Conservation (phyloP, 1,140 invertebrate species). For the Amphibalanus amphitrite region DNA sequence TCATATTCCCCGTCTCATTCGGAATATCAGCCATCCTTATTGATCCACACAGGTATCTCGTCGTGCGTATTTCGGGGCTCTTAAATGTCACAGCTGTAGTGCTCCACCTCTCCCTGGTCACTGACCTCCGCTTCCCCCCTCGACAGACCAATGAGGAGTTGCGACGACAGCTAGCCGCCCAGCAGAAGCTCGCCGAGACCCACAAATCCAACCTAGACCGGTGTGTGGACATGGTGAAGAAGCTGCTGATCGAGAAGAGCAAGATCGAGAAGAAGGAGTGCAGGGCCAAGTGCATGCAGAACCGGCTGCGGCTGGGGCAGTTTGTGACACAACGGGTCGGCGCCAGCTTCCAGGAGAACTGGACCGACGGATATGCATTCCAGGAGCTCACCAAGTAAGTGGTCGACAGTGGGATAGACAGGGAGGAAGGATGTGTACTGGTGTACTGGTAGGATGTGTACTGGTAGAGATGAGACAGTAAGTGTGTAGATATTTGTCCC, state of each 20-base stretch:
- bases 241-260: conserved; percentile 91
- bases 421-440: too few relatives aligned
- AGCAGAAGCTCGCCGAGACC: conserved; percentile 89
- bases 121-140: conserved; percentile 14
- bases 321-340: conserved; percentile 97
- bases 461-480: too few relatives aligned
- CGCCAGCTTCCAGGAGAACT: conserved; percentile 98
- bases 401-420: neutral
- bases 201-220: conserved; percentile 93
- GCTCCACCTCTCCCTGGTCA: conserved; percentile 3
- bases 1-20: too few relatives aligned
- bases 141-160: conserved; percentile 72
- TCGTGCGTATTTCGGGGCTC: too few relatives aligned
- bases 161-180: conserved; percentile 73
- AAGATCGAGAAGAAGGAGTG: conserved; percentile 95
- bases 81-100: too few relatives aligned
- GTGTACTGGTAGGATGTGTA: too few relatives aligned
- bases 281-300: conserved; percentile 95
- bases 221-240: conserved; percentile 69
- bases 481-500: too few relatives aligned
- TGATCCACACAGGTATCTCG: too few relatives aligned
- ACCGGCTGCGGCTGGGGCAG: conserved; percentile 89
- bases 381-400: conserved; percentile 79
- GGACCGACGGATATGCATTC: conserved; percentile 98
- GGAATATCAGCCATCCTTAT: too few relatives aligned